Percentiles rank a stretch among this genome's conserved stretches.
Conservation (phyloP, 2,888 invertebrate species). For the Hermaeophaga mercurialis region DNA sequence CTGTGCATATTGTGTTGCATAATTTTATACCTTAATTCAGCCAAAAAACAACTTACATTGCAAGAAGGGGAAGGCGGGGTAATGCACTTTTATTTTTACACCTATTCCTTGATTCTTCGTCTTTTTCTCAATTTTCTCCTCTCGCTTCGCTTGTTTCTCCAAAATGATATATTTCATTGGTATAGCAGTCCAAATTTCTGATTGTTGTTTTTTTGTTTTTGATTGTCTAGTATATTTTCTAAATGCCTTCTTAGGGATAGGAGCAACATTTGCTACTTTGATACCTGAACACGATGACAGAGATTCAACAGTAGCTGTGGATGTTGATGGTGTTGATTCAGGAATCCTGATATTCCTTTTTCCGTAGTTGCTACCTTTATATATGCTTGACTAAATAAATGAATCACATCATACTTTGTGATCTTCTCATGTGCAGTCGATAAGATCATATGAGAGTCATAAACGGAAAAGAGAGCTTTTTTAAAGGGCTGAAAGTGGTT, state of each 20-base stretch:
- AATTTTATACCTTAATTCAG: too few relatives aligned
- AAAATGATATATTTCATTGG: conserved; percentile 1
- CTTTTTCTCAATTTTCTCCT: conserved; percentile 13
- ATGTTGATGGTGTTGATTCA: conserved; percentile 20
- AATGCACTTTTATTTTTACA: too few relatives aligned
- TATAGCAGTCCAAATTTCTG: conserved; percentile 20
- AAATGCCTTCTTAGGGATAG: conserved; percentile 5
- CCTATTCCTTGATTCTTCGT: too few relatives aligned
- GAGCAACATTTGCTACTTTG: not conserved
- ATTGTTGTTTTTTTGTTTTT: conserved; percentile 20
- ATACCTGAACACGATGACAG: conserved; percentile 4
- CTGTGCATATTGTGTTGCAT: too few relatives aligned
- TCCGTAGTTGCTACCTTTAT: too few relatives aligned
- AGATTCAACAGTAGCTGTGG: conserved; percentile 3
- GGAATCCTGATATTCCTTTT: too few relatives aligned
- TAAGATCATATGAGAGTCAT: not conserved
- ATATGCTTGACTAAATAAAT: too few relatives aligned
- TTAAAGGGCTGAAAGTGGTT: not conserved
- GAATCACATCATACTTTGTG: too few relatives aligned
- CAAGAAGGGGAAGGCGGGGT: too few relatives aligned
- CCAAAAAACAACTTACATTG: too few relatives aligned
- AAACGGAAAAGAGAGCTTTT: not conserved
- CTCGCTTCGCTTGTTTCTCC: too few relatives aligned
- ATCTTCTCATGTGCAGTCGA: too few relatives aligned
- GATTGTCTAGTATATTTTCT: conserved; percentile 1